Evolutionary conservation across 92 coral and sea anemone genomes (phyloP).

Genomic region (Plumapathes pennacea): DNA sequence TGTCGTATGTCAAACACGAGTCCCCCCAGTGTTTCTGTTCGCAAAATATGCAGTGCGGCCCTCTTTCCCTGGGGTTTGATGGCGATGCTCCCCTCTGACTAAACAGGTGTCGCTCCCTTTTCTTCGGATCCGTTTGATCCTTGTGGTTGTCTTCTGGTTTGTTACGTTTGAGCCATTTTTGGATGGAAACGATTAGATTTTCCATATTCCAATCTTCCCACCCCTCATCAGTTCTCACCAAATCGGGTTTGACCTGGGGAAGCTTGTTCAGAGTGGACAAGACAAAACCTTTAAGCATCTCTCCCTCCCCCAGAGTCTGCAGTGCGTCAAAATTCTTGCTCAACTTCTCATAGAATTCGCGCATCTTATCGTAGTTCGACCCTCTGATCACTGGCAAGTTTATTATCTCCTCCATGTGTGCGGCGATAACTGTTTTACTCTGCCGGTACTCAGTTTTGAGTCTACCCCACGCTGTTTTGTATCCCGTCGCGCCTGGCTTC

Average conservation of each 20-base stretch:
- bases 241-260: conserved; percentile 43
- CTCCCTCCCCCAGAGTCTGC: conserved; percentile 37
- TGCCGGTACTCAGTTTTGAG: conserved; percentile 47
- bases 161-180: conserved; percentile 28
- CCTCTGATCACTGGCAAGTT: conserved; percentile 48
- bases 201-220: conserved; percentile 57
- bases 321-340: conserved; percentile 48
- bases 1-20: no score
- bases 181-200: conserved; percentile 6
- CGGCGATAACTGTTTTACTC: conserved; percentile 28
- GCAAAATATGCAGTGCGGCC: conserved; percentile 4
- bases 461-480: conserved; percentile 52
- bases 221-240: conserved; percentile 43
- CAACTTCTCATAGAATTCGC: conserved; percentile 44
- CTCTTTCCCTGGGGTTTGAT: background rate
- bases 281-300: conserved; percentile 19
- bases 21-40: conserved; percentile 2
- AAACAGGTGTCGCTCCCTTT: conserved; percentile 28
- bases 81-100: conserved; percentile 17
- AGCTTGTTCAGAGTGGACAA: conserved; percentile 49
- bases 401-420: conserved; percentile 48
- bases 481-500: conserved; percentile 30
- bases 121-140: conserved; percentile 2
- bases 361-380: conserved; percentile 26
- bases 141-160: no score